A percentile compares a stretch with the other conserved stretches of the same genome.
These are phyloP conservation scores for Pseudomyrmex concolor DNA, from an alignment of 1,140 invertebrate genomes.

Conservation along the genomic window DNA sequence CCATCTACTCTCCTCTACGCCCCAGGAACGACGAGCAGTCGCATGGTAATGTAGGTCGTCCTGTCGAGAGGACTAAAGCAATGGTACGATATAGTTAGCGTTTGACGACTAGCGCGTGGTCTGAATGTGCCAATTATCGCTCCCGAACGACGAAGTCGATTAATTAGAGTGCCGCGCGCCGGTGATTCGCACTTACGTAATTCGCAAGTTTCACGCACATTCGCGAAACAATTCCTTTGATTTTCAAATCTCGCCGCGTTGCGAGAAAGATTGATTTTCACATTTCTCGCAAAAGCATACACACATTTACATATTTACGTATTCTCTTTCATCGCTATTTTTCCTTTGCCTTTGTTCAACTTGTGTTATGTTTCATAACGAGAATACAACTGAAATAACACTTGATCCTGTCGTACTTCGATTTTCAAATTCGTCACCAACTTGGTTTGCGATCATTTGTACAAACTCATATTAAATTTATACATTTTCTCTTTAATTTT, in stretches of 20 bases:
- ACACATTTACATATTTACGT: no score
- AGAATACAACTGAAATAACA: no score
- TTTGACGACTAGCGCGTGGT: constrained; percentile 75
- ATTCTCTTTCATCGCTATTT: no score
- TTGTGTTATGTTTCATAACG: no score
- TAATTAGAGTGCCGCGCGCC: constrained; percentile 18
- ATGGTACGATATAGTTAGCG: constrained; percentile 66
- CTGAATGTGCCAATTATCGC: constrained; percentile 71
- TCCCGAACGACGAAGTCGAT: constrained; percentile 23
- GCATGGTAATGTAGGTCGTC: constrained; percentile 74
- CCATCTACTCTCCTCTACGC: constrained; percentile 49
- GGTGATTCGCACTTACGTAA: not conserved
- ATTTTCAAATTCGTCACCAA: no score
- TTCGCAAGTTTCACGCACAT: not conserved
- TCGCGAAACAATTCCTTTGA: not conserved
- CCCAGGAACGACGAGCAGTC: constrained; percentile 37
- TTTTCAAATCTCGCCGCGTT: not conserved
- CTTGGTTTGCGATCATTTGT: no score
- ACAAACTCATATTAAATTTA: not conserved
- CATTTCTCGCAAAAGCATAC: no score
- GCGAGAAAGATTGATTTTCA: not conserved
- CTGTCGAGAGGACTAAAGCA: constrained; percentile 58
- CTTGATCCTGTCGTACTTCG: no score
- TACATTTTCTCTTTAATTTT: not conserved
- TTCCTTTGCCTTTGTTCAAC: no score